These are phyloP conservation scores for Hylia prasina DNA, from an alignment of 2,113 vertebrate genomes.

Conservation along the genomic window DNA sequence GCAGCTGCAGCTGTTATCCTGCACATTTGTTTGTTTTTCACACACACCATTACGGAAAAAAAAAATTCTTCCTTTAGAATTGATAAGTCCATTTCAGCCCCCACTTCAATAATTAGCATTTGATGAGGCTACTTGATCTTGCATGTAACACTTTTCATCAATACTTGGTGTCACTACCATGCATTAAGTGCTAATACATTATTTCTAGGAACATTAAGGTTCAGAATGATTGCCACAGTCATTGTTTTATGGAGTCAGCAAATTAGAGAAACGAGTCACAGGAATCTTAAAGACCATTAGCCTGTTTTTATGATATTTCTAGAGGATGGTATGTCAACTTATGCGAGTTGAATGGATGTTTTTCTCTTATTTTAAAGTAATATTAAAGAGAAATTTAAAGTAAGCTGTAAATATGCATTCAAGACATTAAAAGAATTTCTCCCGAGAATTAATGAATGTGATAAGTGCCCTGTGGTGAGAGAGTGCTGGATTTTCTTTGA, in stretches of 20 bases:
- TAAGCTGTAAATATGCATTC: conserved; percentile 38
- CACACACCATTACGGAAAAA: not conserved
- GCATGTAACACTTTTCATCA: not conserved
- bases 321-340: not conserved
- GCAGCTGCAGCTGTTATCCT: conserved; percentile 28
- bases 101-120: conserved; percentile 35
- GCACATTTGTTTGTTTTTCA: conserved; percentile 10
- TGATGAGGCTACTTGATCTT: conserved; percentile 31
- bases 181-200: conserved; percentile 26
- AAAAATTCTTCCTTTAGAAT: not conserved
- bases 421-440: conserved; percentile 36
- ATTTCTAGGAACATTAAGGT: conserved; percentile 38
- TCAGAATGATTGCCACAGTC: conserved; percentile 22
- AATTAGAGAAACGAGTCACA: not conserved
- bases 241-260: conserved; percentile 42
- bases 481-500: conserved; percentile 43
- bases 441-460: conserved; percentile 59
- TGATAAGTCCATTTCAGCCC: not conserved
- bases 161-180: not conserved
- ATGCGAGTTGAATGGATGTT: not conserved
- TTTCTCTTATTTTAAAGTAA: not conserved
- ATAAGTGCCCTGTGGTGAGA: conserved; percentile 4
- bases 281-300: not conserved
- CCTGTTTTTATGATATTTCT: conserved; percentile 6
- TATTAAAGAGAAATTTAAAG: conserved; percentile 49